Evolutionary conservation across 2,113 vertebrate species (phyloP).

Genomic region (Capreolus pygargus): DNA sequence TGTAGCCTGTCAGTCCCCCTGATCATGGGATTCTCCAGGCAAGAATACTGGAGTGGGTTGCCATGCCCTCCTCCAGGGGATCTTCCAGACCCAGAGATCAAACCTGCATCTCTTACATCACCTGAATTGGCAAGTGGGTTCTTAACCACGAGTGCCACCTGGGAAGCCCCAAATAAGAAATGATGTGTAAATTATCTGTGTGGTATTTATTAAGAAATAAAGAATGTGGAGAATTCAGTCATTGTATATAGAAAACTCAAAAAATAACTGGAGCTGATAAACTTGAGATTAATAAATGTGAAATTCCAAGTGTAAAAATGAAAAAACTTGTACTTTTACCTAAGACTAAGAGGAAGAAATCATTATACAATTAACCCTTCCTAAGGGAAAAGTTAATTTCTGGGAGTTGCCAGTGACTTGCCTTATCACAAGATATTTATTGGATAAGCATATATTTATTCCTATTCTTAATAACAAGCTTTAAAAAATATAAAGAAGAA

Average conservation of each 20-base stretch:
- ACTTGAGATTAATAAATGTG: not conserved
- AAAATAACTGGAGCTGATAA: not conserved
- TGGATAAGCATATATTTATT: not conserved
- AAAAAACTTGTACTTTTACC: not conserved
- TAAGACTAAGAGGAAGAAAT: not conserved
- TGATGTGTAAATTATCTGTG: not conserved
- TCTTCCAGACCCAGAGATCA: not conserved
- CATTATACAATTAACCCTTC: not conserved
- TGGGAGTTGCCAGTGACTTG: not conserved
- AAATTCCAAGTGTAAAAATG: not conserved
- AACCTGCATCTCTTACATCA: not conserved
- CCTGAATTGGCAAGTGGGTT: not conserved
- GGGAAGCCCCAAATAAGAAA: not conserved
- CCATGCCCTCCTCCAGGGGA: not conserved
- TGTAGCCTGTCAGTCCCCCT: not conserved
- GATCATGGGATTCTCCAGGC: not conserved
- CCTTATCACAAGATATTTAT: not conserved
- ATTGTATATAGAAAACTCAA: not conserved
- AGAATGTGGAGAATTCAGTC: not conserved
- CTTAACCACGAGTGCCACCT: not conserved
- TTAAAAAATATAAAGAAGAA: constrained; percentile 20
- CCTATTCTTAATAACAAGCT: not conserved
- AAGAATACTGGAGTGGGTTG: not conserved
- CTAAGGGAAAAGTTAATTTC: not conserved
- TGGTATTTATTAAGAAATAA: not conserved